These are phyloP conservation scores for Agonopterix arenella DNA, from an alignment of 2,888 invertebrate species.

Conservation along the genomic window DNA sequence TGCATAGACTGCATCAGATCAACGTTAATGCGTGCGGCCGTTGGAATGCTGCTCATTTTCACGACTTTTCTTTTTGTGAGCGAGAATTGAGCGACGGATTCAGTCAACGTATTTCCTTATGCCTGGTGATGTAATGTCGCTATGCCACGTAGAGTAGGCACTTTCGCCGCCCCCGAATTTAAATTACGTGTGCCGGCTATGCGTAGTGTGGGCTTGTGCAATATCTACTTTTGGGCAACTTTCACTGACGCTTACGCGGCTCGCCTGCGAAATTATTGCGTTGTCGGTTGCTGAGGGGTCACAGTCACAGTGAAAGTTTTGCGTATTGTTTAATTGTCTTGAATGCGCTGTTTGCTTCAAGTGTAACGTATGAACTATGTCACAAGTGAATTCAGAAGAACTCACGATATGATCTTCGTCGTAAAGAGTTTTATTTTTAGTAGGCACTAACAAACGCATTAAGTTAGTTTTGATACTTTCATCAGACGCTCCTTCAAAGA, in stretches of 20 bases:
- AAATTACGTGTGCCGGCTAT: slow-evolving; percentile 54
- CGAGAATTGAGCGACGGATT: neutral
- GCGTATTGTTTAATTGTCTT: slow-evolving; percentile 13
- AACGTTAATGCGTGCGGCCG: slow-evolving; percentile 5
- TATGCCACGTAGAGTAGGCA: slow-evolving; percentile 31
- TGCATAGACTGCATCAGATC: slow-evolving; percentile 6
- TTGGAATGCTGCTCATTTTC: slow-evolving; percentile 20
- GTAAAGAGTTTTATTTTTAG: no score
- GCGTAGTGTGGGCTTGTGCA: slow-evolving; percentile 58
- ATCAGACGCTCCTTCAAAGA: neutral
- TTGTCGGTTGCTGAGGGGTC: slow-evolving; percentile 60
- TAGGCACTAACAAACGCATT: no score
- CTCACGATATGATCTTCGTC: neutral
- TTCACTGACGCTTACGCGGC: slow-evolving; percentile 70
- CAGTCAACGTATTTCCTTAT: neutral
- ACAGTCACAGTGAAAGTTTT: slow-evolving; percentile 66
- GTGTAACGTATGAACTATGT: neutral
- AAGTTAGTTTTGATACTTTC: neutral
- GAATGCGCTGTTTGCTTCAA: neutral
- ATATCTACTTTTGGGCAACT: slow-evolving; percentile 71
- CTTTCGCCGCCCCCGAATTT: slow-evolving; percentile 72
- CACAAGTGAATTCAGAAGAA: neutral
- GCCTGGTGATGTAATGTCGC: slow-evolving; percentile 28
- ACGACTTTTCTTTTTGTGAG: slow-evolving; percentile 7
- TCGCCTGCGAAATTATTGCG: slow-evolving; percentile 70